phyloP scores from a whole-genome alignment of 2,113 vertebrate species.

The Cololabis saira region DNA sequence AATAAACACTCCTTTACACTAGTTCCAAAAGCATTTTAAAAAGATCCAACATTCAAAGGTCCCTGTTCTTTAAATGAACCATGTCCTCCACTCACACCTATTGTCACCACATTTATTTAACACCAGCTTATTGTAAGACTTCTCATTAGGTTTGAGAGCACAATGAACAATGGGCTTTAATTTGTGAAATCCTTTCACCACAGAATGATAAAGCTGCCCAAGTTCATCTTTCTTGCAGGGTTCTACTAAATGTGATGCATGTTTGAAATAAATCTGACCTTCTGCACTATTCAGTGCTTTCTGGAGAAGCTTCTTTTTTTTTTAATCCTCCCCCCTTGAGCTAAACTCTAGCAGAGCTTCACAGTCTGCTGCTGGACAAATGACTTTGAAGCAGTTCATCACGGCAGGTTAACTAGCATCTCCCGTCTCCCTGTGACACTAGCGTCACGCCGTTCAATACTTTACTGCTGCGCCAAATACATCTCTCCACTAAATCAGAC shows the following conservation, averaged over 20 bases:
- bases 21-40: background rate
- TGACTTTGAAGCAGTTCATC: slow-evolving; percentile 55
- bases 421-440: slow-evolving; percentile 36
- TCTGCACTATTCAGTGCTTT: slow-evolving; percentile 40
- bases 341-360: slow-evolving; percentile 8
- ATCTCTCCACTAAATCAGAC: slow-evolving; percentile 41
- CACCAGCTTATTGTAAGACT: background rate
- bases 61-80: background rate
- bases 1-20: background rate
- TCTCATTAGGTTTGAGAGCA: background rate
- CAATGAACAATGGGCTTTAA: background rate
- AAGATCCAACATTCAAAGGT: background rate
- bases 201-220: background rate
- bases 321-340: background rate
- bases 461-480: slow-evolving; percentile 39
- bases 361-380: slow-evolving; percentile 43
- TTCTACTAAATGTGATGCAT: slow-evolving; percentile 48
- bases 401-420: slow-evolving; percentile 60
- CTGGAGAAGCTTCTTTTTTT: background rate
- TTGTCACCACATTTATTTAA: background rate
- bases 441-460: slow-evolving; percentile 35
- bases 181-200: slow-evolving; percentile 3
- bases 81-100: background rate
- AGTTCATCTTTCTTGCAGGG: slow-evolving; percentile 15
- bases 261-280: slow-evolving; percentile 56